Conservation (phyloP, 2,888 invertebrate species). For the Oegoconia quadripuncta region DNA sequence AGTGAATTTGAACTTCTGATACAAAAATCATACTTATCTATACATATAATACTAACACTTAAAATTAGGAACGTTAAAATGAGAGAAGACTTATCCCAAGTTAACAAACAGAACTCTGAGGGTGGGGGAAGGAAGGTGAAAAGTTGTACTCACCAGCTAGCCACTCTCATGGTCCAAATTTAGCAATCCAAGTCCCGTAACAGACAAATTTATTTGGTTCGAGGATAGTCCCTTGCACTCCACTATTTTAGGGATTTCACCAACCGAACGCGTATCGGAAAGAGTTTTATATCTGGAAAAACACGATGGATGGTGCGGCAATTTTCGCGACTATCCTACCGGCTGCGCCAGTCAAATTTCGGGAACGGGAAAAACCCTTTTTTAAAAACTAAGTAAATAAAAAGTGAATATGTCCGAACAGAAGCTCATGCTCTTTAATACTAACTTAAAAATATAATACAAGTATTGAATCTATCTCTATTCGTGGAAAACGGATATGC, state of each 20-base stretch:
- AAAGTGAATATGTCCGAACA: too few species aligned
- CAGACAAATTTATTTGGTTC: not conserved
- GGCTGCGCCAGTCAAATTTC: constrained; percentile 6
- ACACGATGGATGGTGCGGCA: too few species aligned
- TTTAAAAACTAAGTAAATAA: too few species aligned
- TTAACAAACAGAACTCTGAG: not conserved
- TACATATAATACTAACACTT: not conserved
- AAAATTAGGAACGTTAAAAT: not conserved
- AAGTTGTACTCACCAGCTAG: constrained; percentile 1
- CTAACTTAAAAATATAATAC: too few species aligned
- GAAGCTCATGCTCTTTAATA: too few species aligned
- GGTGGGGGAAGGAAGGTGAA: not conserved
- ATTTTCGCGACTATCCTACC: constrained; percentile 6
- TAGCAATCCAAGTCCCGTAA: not conserved
- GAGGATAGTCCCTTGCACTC: not conserved
- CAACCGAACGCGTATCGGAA: not conserved
- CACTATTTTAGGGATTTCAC: not conserved
- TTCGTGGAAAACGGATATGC: too few species aligned
- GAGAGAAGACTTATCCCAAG: not conserved
- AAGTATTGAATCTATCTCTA: too few species aligned
- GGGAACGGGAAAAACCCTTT: not conserved
- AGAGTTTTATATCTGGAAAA: too few species aligned
- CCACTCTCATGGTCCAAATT: not conserved
- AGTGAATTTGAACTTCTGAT: too few species aligned
- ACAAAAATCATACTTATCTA: too few species aligned